Conservation (phyloP, 2,797 vertebrate species). For the Ambastaia sidthimunki region DNA sequence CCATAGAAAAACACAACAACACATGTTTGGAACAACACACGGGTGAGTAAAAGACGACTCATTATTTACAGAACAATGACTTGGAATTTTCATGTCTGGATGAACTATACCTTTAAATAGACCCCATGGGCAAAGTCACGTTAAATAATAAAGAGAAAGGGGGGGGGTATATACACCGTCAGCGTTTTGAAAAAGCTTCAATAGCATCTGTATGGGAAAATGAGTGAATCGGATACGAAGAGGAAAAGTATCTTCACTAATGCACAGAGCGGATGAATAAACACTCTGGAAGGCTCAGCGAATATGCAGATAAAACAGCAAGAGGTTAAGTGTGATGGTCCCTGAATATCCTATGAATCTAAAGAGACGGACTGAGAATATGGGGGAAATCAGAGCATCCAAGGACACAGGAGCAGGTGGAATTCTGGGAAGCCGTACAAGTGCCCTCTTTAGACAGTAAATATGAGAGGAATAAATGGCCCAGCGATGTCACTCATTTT, state of each 20-base stretch:
- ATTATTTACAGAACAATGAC: neutral
- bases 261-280: constrained; percentile 34
- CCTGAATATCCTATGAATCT: constrained; percentile 10
- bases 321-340: constrained; percentile 42
- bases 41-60: neutral
- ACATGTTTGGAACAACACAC: neutral
- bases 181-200: constrained; percentile 50
- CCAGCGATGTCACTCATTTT: neutral
- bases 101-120: constrained; percentile 24
- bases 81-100: neutral
- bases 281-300: constrained; percentile 33
- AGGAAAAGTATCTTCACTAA: constrained; percentile 29
- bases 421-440: constrained; percentile 5
- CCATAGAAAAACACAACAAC: neutral
- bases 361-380: constrained; percentile 33
- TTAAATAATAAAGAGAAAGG: constrained; percentile 47
- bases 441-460: neutral
- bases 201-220: constrained; percentile 42
- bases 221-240: constrained; percentile 27
- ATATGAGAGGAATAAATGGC: neutral
- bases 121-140: constrained; percentile 38
- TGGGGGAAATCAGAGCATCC: neutral
- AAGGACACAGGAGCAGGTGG: constrained; percentile 13
- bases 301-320: constrained; percentile 36
- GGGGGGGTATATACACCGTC: constrained; percentile 52